Conservation (phyloP, 2,797 vertebrate genomes). For the Halcyon badia region DNA sequence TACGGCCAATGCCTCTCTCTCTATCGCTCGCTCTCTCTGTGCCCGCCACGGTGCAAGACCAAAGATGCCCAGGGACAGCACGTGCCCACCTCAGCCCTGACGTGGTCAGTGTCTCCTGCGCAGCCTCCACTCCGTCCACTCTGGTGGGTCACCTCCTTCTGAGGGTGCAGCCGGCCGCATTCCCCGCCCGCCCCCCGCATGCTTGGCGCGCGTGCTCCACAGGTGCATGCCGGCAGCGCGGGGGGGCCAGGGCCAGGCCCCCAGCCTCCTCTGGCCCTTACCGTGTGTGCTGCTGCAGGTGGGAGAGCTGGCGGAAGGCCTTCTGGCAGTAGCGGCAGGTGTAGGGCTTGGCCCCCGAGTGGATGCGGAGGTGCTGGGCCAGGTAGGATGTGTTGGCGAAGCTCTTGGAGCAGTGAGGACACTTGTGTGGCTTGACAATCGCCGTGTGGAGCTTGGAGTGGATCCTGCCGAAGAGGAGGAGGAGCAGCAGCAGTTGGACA, state of each 20-base stretch:
- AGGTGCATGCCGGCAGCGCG: conserved; percentile 82
- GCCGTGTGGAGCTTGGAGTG: conserved; percentile 99
- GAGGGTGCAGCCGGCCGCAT: conserved; percentile 72
- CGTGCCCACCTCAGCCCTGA: conserved; percentile 70
- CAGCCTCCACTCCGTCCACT: conserved; percentile 77
- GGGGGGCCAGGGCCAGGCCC: conserved; percentile 83
- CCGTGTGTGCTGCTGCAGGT: conserved; percentile 99
- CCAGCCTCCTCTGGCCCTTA: conserved; percentile 85
- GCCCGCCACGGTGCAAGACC: conserved; percentile 54
- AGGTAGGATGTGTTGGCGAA: conserved; percentile 99
- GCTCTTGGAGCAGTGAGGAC: conserved; percentile 98
- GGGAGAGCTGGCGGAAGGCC: conserved; percentile 98
- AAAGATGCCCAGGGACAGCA: conserved; percentile 60
- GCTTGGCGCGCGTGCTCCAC: conserved; percentile 82
- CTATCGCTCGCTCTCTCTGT: conserved; percentile 73
- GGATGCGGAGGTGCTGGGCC: conserved; percentile 98
- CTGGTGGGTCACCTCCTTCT: conserved; percentile 68
- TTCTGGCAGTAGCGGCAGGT: conserved; percentile 96
- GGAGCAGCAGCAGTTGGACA: conserved; percentile 82
- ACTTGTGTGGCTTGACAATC: conserved; percentile 97
- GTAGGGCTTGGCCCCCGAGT: conserved; percentile 98
- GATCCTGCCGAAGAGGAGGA: conserved; percentile 88
- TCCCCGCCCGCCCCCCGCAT: conserved; percentile 84
- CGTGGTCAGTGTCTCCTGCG: conserved; percentile 72
- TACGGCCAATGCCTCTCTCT: conserved; percentile 62